Evolutionary conservation across 92 coral and sea anemone genomes (phyloP), one percentile per base, ranked within the genome.

Genomic region (Porites cylindrica): DNA sequence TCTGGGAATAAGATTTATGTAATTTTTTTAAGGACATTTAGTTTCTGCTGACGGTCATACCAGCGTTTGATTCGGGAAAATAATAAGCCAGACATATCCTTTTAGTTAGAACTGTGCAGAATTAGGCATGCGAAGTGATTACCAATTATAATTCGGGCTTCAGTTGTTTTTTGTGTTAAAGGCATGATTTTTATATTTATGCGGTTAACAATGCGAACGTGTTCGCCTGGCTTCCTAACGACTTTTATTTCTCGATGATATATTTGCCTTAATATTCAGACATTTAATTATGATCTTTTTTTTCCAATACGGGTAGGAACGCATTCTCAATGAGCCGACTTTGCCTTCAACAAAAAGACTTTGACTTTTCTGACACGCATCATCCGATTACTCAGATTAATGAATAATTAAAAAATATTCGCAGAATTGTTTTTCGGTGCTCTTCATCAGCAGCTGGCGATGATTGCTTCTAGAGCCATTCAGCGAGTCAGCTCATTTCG

Each of bases 351-450:
- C 24, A 19, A 52, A 80, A 5, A 9, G 65, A 13, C 63, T 50
- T n/a, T 32, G 14, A 66, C 74, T 24, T 12, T 47, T 29, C 60
- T 83, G 87, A 83, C 87, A 83, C 52, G 16, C 72, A 29, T 43
- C 70, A 61, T 82, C 77, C 86, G 78, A 69, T 82, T 32, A 18
- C 77, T 4, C 20, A 82, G 68, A 82, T 70, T 72, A 72, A 72
- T 83, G 87, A 83, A 83, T 83, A 83, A 83, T 83, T 72, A 71
- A 69, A 82, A 70, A 32, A 67, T 58, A 20, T 59, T 60, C 72
- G 87, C 80, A 12, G 80, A 72, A 16, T 83, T 72, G 87, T 61
- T 83, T 71, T 38, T 26, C 80, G 20, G 54, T 26, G 16, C 75
- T 58, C 80, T 83, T 32, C 19, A 23, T 16, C 60, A 3, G 63